Conservation (phyloP, 2,113 vertebrate genomes). For the Callospermophilus lateralis region DNA sequence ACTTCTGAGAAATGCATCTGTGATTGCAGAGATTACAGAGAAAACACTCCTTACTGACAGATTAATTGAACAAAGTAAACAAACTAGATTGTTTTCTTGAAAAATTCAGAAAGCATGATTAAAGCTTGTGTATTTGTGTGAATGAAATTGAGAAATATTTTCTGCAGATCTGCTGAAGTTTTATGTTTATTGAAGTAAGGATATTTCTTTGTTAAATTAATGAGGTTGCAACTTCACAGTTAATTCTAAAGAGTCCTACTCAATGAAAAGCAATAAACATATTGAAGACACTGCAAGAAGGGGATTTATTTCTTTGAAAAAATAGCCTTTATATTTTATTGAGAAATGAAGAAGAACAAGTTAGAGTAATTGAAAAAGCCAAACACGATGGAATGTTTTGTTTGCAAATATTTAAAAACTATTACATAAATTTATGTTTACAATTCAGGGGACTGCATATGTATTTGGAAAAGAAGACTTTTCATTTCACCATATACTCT, state of each 20-base stretch:
- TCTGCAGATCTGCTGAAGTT: not conserved
- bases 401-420: constrained; percentile 48
- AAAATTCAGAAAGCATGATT: constrained; percentile 28
- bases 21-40: not conserved
- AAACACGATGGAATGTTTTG: not conserved
- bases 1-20: constrained; percentile 53
- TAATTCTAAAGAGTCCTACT: constrained; percentile 70
- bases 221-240: constrained; percentile 55
- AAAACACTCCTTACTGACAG: constrained; percentile 14
- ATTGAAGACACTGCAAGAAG: constrained; percentile 9
- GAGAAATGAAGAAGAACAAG: constrained; percentile 51
- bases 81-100: not conserved
- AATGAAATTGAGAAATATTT: constrained; percentile 60
- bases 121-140: not conserved
- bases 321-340: constrained; percentile 7
- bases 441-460: constrained; percentile 15
- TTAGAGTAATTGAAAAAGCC: constrained; percentile 36
- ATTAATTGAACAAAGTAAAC: constrained; percentile 54
- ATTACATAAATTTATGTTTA: not conserved
- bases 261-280: constrained; percentile 6
- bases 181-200: constrained; percentile 67
- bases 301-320: constrained; percentile 50
- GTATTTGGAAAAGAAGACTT: not conserved
- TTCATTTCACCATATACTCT: not conserved
- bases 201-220: constrained; percentile 64